Evolutionary conservation across 2,797 vertebrate genomes (phyloP).

Genomic region (Sardinella longiceps): DNA sequence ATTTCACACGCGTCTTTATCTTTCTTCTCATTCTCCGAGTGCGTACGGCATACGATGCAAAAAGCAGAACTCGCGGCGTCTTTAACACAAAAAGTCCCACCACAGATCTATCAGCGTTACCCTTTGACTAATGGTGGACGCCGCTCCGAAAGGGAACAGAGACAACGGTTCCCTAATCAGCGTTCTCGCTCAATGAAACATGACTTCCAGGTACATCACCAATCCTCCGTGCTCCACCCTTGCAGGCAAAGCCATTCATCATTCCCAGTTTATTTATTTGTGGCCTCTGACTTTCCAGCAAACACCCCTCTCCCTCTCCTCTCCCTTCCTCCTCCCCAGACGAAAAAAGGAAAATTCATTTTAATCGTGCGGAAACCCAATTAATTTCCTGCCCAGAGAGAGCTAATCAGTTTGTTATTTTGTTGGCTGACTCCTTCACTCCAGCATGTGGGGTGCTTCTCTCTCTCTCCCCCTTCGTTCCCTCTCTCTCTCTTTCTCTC

Average conservation of each 20-base stretch:
- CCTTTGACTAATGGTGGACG: background rate
- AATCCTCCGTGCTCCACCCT: background rate
- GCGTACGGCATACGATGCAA: background rate
- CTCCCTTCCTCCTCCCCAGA: background rate
- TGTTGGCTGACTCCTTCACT: conserved; percentile 35
- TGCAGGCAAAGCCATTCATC: conserved; percentile 54
- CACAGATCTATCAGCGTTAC: background rate
- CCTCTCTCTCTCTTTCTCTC: background rate
- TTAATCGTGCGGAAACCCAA: conserved; percentile 74
- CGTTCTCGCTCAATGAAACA: background rate
- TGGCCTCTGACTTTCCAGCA: conserved; percentile 59
- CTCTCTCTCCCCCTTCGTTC: background rate
- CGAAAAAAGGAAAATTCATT: conserved; percentile 74
- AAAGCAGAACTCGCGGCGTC: background rate
- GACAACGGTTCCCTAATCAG: background rate
- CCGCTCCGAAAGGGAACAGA: background rate
- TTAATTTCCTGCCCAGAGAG: conserved; percentile 70
- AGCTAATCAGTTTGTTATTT: conserved; percentile 72
- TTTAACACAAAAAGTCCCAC: background rate
- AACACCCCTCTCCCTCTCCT: conserved; percentile 33
- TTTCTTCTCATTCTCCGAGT: background rate
- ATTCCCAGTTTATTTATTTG: conserved; percentile 64
- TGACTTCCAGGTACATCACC: conserved; percentile 12
- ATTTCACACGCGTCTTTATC: background rate
- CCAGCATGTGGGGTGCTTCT: conserved; percentile 27